Percentiles rank a stretch among this genome's conserved stretches.
Evolutionary conservation across 2,797 vertebrate genomes (phyloP).

Genomic region (Eurystomus glaucurus): DNA sequence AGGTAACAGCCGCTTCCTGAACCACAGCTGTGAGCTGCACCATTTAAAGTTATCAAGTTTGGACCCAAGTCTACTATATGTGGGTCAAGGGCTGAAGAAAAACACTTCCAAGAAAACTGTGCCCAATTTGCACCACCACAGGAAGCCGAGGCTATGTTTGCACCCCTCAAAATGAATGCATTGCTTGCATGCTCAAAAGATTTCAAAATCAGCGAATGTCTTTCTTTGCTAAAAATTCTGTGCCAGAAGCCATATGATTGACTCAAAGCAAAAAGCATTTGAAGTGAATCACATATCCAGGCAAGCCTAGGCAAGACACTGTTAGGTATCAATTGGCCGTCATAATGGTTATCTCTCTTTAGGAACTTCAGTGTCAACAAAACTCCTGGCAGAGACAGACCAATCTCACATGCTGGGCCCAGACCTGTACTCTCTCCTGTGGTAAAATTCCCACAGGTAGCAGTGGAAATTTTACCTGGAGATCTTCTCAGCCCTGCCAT

Average conservation of each 20-base stretch:
- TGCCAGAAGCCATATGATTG: background rate
- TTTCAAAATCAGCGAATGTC: background rate
- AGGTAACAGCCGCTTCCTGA: background rate
- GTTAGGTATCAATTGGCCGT: constrained; percentile 63
- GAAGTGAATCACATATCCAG: constrained; percentile 27
- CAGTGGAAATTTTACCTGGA: background rate
- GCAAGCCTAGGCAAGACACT: constrained; percentile 58
- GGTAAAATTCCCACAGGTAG: constrained; percentile 15
- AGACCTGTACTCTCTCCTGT: background rate
- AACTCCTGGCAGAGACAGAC: constrained; percentile 34
- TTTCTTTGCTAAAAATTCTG: constrained; percentile 11
- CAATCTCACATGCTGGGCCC: background rate
- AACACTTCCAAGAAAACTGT: background rate
- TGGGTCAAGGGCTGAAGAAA: background rate
- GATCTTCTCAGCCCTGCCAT: background rate
- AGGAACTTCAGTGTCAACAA: constrained; percentile 68
- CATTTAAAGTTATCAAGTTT: background rate
- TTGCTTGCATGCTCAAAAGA: background rate
- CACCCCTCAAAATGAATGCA: background rate
- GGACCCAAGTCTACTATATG: background rate
- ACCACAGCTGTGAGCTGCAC: background rate
- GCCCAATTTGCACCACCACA: background rate
- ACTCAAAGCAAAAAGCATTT: constrained; percentile 42
- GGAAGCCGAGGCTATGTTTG: background rate
- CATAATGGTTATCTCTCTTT: constrained; percentile 76